A percentile compares a stretch with the other conserved stretches of the same genome.
phyloP scores from a whole-genome alignment of 1,140 invertebrate genomes.

The Leptinotarsa lineolata region DNA sequence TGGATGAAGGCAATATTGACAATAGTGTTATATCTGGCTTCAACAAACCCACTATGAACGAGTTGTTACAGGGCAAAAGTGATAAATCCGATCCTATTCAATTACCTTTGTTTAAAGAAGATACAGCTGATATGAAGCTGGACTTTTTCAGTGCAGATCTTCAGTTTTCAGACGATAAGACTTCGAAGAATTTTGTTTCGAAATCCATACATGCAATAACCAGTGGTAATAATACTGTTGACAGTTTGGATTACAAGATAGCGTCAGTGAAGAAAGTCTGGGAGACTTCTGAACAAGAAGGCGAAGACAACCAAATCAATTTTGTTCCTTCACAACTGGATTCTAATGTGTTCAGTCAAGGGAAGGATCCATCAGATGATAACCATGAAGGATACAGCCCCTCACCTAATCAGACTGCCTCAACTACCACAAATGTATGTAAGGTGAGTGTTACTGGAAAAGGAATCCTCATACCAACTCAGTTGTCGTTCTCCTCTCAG shows the following conservation, averaged over 20 bases:
- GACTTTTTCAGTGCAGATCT: conserved; percentile 88
- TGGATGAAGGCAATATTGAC: conserved; percentile 48
- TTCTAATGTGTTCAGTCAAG: conserved; percentile 49
- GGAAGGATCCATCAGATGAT: conserved; percentile 55
- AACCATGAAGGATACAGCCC: conserved; percentile 62
- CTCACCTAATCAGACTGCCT: conserved; percentile 55
- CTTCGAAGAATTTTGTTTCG: conserved; percentile 61
- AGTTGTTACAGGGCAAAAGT: conserved; percentile 57
- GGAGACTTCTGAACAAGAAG: conserved; percentile 76
- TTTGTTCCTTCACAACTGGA: conserved; percentile 49
- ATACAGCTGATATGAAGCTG: conserved; percentile 85
- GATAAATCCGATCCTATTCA: conserved; percentile 62
- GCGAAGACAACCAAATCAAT: conserved; percentile 59
- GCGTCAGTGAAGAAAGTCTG: conserved; percentile 91
- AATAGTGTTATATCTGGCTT: conserved; percentile 55
- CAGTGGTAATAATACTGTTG: conserved; percentile 59
- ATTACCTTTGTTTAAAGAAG: conserved; percentile 72
- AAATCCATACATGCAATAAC: conserved; percentile 64
- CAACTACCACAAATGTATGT: conserved; percentile 69
- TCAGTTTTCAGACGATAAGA: conserved; percentile 78
- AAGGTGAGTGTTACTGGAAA: conserved; percentile 59
- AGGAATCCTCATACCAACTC: neutral
- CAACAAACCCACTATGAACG: conserved; percentile 64
- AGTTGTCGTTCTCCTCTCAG: conserved; percentile 51
- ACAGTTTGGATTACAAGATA: conserved; percentile 84